A percentile compares a stretch with the other conserved stretches of the same genome.
Evolutionary conservation across 2,797 vertebrate species (phyloP).

Genomic region (Manis pentadactyla): DNA sequence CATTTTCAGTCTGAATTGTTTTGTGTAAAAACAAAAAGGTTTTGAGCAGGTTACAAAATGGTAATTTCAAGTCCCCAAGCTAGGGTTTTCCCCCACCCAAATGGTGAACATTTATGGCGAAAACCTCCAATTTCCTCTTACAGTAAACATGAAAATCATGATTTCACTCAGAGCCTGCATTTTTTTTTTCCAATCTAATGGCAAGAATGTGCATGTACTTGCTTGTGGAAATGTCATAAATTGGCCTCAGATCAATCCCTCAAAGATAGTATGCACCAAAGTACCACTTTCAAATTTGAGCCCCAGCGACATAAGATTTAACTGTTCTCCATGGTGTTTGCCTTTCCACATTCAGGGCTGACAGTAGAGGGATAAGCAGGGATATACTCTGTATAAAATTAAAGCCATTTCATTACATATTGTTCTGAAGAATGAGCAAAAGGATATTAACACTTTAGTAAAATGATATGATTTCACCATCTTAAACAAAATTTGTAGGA

Average conservation of each 20-base stretch:
- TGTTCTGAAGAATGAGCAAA: constrained; percentile 59
- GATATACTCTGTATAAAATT: constrained; percentile 58
- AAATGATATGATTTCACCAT: constrained; percentile 74
- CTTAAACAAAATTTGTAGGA: constrained; percentile 51
- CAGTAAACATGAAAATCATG: constrained; percentile 84
- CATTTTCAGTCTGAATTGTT: constrained; percentile 83
- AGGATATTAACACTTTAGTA: constrained; percentile 62
- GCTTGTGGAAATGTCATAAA: constrained; percentile 83
- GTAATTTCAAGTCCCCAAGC: constrained; percentile 69
- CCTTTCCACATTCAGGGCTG: constrained; percentile 58
- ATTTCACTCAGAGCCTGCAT: constrained; percentile 79
- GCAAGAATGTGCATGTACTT: constrained; percentile 82
- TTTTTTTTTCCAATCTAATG: constrained; percentile 78
- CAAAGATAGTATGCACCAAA: constrained; percentile 80
- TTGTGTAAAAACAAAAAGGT: constrained; percentile 81
- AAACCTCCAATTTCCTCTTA: constrained; percentile 82
- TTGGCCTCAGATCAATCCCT: constrained; percentile 84
- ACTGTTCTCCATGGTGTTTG: constrained; percentile 73
- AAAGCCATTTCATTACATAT: constrained; percentile 42
- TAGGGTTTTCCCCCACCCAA: constrained; percentile 85
- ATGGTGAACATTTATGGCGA: constrained; percentile 80
- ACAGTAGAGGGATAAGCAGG: background rate
- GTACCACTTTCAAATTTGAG: constrained; percentile 78
- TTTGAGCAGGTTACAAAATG: constrained; percentile 79
- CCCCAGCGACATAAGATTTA: constrained; percentile 79